Conservation (phyloP, 2,113 vertebrate genomes). For the Uropsilus gracilis region DNA sequence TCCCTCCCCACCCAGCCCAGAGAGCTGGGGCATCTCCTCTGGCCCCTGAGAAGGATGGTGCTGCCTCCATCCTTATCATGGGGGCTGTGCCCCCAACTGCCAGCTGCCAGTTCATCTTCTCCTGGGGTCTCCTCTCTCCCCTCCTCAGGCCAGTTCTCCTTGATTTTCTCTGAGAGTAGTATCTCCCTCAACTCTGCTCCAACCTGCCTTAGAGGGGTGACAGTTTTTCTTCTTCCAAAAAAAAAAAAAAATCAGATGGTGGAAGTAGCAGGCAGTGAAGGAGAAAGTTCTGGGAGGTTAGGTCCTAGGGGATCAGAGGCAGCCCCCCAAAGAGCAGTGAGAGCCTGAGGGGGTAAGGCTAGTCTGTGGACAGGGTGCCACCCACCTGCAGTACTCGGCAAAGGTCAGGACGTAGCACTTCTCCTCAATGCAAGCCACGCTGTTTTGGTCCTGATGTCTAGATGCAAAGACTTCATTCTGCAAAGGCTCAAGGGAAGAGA, state of each 20-base stretch:
- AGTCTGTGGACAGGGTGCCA: conserved; percentile 3
- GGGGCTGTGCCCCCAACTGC: background rate
- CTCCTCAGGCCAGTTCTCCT: background rate
- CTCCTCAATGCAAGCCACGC: conserved; percentile 99
- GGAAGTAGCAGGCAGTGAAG: background rate
- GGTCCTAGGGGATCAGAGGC: background rate
- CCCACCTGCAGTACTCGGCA: conserved; percentile 99
- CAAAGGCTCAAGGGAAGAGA: conserved; percentile 66
- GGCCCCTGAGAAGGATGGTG: too few species aligned
- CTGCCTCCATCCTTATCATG: background rate
- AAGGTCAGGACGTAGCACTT: conserved; percentile 99
- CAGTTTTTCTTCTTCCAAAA: background rate
- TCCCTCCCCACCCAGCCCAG: background rate
- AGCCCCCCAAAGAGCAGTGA: background rate
- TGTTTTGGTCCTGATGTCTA: conserved; percentile 98
- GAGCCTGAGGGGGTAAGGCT: background rate
- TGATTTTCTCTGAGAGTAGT: background rate
- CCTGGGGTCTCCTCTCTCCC: background rate
- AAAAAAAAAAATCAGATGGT: background rate
- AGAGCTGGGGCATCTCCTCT: background rate
- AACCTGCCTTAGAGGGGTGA: background rate
- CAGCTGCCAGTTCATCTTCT: background rate
- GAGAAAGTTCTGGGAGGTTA: background rate
- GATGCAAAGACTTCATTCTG: conserved; percentile 99
- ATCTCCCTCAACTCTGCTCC: background rate